A percentile compares a stretch with the other conserved stretches of the same genome.
phyloP scores from a whole-genome alignment of 1,140 invertebrate genomes.

The Laupala kohalensis region DNA sequence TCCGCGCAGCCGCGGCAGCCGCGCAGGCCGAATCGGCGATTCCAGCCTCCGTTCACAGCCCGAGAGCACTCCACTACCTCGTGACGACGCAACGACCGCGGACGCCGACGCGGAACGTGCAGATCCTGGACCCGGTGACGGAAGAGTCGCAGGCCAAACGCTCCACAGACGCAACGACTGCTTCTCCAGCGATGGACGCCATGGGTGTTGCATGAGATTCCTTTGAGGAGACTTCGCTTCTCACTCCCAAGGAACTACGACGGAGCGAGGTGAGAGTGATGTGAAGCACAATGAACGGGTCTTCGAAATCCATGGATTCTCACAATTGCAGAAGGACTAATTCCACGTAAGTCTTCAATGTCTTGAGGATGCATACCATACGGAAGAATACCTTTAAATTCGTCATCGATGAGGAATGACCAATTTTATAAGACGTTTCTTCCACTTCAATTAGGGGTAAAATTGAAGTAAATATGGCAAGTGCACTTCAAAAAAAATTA shows the following conservation, averaged over 20 bases:
- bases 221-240: not conserved
- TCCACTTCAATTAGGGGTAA: no score
- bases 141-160: conserved; percentile 6
- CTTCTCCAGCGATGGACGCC: not conserved
- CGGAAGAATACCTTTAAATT: no score
- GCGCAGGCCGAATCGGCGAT: not conserved
- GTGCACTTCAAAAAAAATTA: no score
- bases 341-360: no score
- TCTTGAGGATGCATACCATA: no score
- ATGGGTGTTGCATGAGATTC: no score
- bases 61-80: not conserved
- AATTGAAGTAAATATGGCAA: no score
- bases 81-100: not conserved
- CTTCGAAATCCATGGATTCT: no score
- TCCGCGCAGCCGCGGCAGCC: not conserved
- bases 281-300: no score
- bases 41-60: not conserved
- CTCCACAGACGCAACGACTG: not conserved
- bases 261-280: not conserved
- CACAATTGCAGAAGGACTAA: no score
- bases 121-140: conserved; percentile 9
- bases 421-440: no score
- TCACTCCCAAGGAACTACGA: not conserved
- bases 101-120: conserved; percentile 5
- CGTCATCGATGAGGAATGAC: no score